These are phyloP conservation scores for Sweltsa coloradensis DNA, from an alignment of 1,140 invertebrate species.

Conservation along the genomic window DNA sequence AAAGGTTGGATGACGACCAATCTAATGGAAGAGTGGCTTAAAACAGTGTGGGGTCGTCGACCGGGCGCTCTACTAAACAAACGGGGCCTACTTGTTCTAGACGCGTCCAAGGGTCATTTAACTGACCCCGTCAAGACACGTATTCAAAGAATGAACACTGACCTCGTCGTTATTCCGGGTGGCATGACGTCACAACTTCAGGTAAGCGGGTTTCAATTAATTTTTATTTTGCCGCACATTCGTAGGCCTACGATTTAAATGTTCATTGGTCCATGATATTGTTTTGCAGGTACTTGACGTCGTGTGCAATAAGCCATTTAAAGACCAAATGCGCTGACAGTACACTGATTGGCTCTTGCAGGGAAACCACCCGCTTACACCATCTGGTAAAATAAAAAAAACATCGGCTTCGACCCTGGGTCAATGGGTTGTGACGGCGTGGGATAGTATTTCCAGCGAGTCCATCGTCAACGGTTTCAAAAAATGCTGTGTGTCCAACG, in stretches of 20 bases:
- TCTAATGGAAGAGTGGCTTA: conserved; percentile 11
- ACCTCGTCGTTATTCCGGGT: conserved; percentile 16
- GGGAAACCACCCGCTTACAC: conserved; percentile 4
- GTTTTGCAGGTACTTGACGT: neutral
- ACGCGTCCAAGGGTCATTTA: conserved; percentile 9
- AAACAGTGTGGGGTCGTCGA: conserved; percentile 11
- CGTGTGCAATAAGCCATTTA: conserved; percentile 4
- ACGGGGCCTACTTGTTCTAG: conserved; percentile 7
- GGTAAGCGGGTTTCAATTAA: no score
- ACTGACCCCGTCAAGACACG: neutral
- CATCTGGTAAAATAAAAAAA: conserved; percentile 7
- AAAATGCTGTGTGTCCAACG: conserved; percentile 8
- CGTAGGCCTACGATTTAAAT: no score
- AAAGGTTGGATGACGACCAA: conserved; percentile 13
- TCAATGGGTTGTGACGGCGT: conserved; percentile 3
- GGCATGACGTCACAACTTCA: conserved; percentile 22
- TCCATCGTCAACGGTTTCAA: conserved; percentile 11
- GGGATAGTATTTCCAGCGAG: neutral
- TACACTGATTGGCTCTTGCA: conserved; percentile 1
- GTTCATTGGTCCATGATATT: no score
- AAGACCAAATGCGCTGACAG: conserved; percentile 8
- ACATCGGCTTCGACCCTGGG: neutral
- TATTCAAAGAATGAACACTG: conserved; percentile 6
- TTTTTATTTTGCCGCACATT: no score
- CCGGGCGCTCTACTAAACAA: conserved; percentile 9